phyloP scores from a whole-genome alignment of 2,888 invertebrate genomes.

The Beris chalybata region DNA sequence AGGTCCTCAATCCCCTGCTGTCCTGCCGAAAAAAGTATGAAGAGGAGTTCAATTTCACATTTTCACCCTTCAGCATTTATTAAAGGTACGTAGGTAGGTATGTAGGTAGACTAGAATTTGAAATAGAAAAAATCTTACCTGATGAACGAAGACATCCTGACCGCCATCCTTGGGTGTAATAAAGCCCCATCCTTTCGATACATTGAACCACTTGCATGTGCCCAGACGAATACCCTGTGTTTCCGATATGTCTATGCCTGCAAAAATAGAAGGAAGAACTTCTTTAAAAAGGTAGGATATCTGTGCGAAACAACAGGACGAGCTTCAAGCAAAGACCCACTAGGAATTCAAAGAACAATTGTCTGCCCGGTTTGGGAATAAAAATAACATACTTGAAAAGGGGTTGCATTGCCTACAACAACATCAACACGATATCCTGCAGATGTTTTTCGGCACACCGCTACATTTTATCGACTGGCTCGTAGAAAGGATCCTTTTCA shows the following conservation, averaged over 20 bases:
- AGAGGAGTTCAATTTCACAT: too few species aligned
- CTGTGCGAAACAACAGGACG: neutral
- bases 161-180: conserved; percentile 88
- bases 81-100: too few species aligned
- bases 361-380: conserved; percentile 17
- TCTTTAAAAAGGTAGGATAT: conserved; percentile 36
- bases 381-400: conserved; percentile 2
- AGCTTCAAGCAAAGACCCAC: neutral
- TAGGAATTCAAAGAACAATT: neutral
- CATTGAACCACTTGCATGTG: conserved; percentile 94
- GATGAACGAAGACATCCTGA: conserved; percentile 92
- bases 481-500: too few species aligned
- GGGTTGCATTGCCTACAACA: conserved; percentile 9
- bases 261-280: conserved; percentile 16
- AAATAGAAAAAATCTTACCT: conserved; percentile 62
- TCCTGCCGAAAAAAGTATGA: too few species aligned
- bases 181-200: conserved; percentile 94
- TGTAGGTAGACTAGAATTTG: neutral
- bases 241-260: conserved; percentile 47
- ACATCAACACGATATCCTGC: too few species aligned
- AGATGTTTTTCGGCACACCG: too few species aligned
- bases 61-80: too few species aligned
- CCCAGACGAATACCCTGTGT: conserved; percentile 66
- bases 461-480: too few species aligned
- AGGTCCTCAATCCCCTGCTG: conserved; percentile 2